A percentile compares a stretch with the other conserved stretches of the same genome.
Evolutionary conservation across 2,888 invertebrate genomes (phyloP).

Genomic region (Andrena hattorfiana): DNA sequence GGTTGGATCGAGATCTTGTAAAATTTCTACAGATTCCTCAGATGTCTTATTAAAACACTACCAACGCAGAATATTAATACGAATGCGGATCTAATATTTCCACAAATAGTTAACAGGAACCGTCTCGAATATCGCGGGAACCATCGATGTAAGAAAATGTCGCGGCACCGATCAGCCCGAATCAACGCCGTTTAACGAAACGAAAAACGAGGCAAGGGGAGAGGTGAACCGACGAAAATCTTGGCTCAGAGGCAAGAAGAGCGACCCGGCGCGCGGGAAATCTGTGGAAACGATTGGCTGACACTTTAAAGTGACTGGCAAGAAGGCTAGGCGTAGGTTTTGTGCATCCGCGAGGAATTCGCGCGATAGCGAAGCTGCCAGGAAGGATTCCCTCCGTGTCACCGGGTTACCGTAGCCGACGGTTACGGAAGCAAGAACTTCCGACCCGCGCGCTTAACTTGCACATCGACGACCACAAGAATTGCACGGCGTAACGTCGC

Average conservation of each 20-base stretch:
- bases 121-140: neutral
- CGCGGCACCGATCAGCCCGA: neutral
- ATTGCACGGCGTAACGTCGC: slow-evolving; percentile 59
- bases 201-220: neutral
- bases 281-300: slow-evolving; percentile 39
- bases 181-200: neutral
- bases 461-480: slow-evolving; percentile 45
- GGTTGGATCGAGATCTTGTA: neutral
- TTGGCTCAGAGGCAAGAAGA: neutral
- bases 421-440: slow-evolving; percentile 66
- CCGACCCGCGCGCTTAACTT: slow-evolving; percentile 40
- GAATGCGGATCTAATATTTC: neutral
- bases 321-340: slow-evolving; percentile 60
- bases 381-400: slow-evolving; percentile 63
- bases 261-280: slow-evolving; percentile 10
- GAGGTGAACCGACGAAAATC: slow-evolving; percentile 9
- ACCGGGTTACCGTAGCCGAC: slow-evolving; percentile 52
- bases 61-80: neutral
- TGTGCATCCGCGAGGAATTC: slow-evolving; percentile 64
- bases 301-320: slow-evolving; percentile 51
- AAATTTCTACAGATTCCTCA: neutral
- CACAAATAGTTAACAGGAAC: neutral
- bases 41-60: neutral
- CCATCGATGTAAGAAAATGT: neutral
- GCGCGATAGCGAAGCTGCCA: slow-evolving; percentile 44